A percentile compares a stretch with the other conserved stretches of the same genome.
Conservation (phyloP, 2,888 invertebrate species). For the Agrotis segetum region DNA sequence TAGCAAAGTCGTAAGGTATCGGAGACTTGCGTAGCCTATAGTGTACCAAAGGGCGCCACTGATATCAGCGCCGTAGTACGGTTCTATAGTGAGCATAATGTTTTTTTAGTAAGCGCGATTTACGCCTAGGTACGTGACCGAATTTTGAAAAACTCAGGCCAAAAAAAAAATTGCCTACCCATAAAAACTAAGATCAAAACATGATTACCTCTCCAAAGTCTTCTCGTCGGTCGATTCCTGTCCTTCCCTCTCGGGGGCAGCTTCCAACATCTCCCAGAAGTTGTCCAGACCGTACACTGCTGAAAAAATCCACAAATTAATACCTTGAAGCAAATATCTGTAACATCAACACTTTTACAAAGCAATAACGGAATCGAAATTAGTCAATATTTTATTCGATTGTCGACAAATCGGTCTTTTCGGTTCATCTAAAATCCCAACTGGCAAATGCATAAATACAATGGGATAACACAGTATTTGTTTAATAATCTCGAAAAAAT, state of each 20-base stretch:
- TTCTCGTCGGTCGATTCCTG: slow-evolving; percentile 83
- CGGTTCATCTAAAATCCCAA: no score
- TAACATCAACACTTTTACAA: slow-evolving; percentile 23
- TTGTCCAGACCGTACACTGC: slow-evolving; percentile 87
- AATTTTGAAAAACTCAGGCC: not conserved
- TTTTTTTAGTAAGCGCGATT: no score
- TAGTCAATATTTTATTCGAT: slow-evolving; percentile 48
- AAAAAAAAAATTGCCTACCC: no score
- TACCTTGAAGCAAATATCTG: not conserved
- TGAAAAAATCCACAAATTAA: slow-evolving; percentile 54
- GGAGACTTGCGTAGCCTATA: no score
- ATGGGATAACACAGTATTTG: no score
- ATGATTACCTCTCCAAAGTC: slow-evolving; percentile 81
- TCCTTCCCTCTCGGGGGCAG: slow-evolving; percentile 82
- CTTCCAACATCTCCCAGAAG: slow-evolving; percentile 87
- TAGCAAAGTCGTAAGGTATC: no score
- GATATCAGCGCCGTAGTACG: no score
- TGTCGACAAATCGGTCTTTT: slow-evolving; percentile 7
- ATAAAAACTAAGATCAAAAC: not conserved
- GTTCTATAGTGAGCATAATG: no score
- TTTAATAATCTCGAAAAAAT: no score
- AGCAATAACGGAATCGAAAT: slow-evolving; percentile 52
- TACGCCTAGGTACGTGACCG: no score
- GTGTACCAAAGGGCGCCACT: no score
- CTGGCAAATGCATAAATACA: no score